Evolutionary conservation across 2,888 invertebrate species (phyloP).

Genomic region (Nemoura dubitans): DNA sequence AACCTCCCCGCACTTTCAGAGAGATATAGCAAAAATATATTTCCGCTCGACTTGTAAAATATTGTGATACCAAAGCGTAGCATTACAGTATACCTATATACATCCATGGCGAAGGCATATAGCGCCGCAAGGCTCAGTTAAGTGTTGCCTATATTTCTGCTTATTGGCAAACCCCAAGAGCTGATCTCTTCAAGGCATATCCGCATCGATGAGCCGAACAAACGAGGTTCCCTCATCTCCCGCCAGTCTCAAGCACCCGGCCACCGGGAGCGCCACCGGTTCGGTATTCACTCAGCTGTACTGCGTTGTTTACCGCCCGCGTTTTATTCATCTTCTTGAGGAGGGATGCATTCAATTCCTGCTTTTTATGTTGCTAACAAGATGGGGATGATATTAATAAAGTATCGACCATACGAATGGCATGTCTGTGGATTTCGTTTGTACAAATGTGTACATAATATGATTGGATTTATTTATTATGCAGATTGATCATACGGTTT

Average conservation of each 20-base stretch:
- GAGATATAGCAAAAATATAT: background rate
- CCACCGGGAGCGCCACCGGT: background rate
- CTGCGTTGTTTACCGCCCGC: background rate
- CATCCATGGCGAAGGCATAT: too few relatives aligned
- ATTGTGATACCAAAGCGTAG: background rate
- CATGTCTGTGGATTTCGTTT: background rate
- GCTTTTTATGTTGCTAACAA: background rate
- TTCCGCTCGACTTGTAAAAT: background rate
- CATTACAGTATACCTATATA: background rate
- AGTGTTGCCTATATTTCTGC: background rate
- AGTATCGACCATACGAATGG: background rate
- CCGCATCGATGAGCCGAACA: constrained; percentile 38
- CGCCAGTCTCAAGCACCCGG: background rate
- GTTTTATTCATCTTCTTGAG: background rate
- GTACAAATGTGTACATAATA: too few relatives aligned
- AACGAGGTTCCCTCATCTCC: constrained; percentile 26
- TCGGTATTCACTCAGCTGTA: background rate
- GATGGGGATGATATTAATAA: background rate
- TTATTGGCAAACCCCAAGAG: constrained; percentile 4
- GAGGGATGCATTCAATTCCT: background rate
- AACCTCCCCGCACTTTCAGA: background rate
- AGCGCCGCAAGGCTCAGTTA: background rate
- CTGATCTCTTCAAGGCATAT: constrained; percentile 34
- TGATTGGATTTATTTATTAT: too few relatives aligned
- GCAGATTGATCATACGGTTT: too few relatives aligned